Base-by-base conservation (phyloP, 2,888 invertebrate genomes). In the Campoplex nolae region DNA sequence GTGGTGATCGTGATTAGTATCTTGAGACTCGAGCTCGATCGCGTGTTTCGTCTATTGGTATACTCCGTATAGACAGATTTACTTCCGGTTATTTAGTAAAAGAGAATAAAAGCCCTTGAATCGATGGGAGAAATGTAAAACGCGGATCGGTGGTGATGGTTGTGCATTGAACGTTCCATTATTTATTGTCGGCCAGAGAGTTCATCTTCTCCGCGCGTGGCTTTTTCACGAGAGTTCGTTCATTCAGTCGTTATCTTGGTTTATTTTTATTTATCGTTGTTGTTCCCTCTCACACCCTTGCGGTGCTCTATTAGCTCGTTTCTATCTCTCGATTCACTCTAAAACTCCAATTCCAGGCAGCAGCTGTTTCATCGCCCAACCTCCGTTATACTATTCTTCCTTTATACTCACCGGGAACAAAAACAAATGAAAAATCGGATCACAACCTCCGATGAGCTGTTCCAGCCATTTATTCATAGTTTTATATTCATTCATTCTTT, bases 241-340 rank as follows among this genome's bases (percentile, higher is more conserved):
- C 80, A 54, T 73, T 84, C 67, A 38, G 56, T 70, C 54, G 65
- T 76, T 81, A 48, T 76, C 77, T 74, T 74, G 67, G 3, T 16
- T 42, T 28, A 38, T 75, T 58, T 75, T 56, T 54, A 28, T 71
- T 81, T 28, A 23, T 78, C 45, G 65, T 65, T 54, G n/a, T 48
- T 62, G 8, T 67, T 32, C 38, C 16, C 82, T 54, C 45, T 81
- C 28, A 32, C 71, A 51, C 45, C 45, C 71, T 62, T 38, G 38
- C 38, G 6, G 11, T 18, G 71, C 56, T 74, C 79, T 58, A 56
- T 74, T 62, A 71, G 65, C 51, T 75, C 67, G 65, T 67, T 35
- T 84, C 79, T 83, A 77, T 70, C 58, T 82, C 58, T 76, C 81
- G 79, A 85, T 87, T 87, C 83, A 65, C 83, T 80, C 73, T 18